Evolutionary conservation across 1,140 invertebrate genomes (phyloP), one percentile per base, ranked within the genome.

Genomic region (Nautilus pompilius): DNA sequence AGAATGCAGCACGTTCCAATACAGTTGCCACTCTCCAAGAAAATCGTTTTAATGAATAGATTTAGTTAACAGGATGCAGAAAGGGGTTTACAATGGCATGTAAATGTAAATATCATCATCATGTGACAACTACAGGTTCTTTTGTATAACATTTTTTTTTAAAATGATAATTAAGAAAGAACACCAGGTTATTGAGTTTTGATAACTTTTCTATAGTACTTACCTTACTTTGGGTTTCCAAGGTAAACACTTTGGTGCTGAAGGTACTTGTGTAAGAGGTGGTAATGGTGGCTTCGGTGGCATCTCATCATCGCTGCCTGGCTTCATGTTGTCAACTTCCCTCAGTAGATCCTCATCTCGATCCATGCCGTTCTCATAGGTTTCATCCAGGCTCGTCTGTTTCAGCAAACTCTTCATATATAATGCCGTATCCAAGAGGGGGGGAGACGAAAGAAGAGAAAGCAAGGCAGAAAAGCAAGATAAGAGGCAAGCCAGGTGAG

Each of bases 151-250:
- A n/a, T n/a, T n/a, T n/a, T n/a, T n/a, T n/a, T n/a, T n/a, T n/a
- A n/a, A n/a, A n/a, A n/a, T n/a, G n/a, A n/a, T n/a, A n/a, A n/a
- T n/a, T n/a, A n/a, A n/a, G n/a, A n/a, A n/a, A n/a, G n/a, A n/a
- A n/a, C n/a, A n/a, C n/a, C n/a, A n/a, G n/a, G n/a, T n/a, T n/a
- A n/a, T n/a, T n/a, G n/a, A n/a, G n/a, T n/a, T n/a, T n/a, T n/a
- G n/a, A n/a, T n/a, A n/a, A n/a, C 34, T 17, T 29, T 20, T 41
- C 57, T 17, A 24, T 45, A 46, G 6, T 15, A 1, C 34, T 24
- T 63, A 81, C 79, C 81, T 80, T 61, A 98, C 95, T 88, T 98
- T 98, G 8, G 95, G 94, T 66, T 90, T 89, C 96, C 95, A 98
- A 1, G 96, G 95, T 65, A 98, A 85, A 62, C 89, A 88, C 62